Percentiles rank a stretch among this genome's conserved stretches.
Conservation (phyloP, 2,888 invertebrate genomes). For the Aleiodes leptofemur region DNA sequence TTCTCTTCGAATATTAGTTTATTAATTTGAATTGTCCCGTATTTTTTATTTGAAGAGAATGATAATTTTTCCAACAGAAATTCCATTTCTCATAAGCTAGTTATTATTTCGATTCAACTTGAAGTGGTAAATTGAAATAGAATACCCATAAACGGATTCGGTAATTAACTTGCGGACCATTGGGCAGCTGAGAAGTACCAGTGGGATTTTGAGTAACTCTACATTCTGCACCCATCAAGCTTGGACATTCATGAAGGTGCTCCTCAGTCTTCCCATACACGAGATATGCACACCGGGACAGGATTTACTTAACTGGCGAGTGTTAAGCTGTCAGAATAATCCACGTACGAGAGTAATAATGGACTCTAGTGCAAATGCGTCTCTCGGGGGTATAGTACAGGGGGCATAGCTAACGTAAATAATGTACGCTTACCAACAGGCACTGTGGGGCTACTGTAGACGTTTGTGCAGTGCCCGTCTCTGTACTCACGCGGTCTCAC, state of each 20-base stretch:
- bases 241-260: conserved; percentile 29
- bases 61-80: too few species aligned
- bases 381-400: conserved; percentile 52
- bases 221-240: conserved; percentile 10
- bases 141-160: conserved; percentile 34
- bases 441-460: conserved; percentile 28
- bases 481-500: conserved; percentile 34
- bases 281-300: conserved; percentile 57
- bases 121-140: background rate
- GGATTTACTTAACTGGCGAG: conserved; percentile 70
- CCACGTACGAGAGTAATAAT: conserved; percentile 67
- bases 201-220: conserved; percentile 20
- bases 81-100: too few species aligned
- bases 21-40: too few species aligned
- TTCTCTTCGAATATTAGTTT: too few species aligned
- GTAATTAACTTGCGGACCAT: conserved; percentile 15
- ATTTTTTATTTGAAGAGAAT: too few species aligned
- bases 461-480: conserved; percentile 30
- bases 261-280: conserved; percentile 30
- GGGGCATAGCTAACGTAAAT: conserved; percentile 59
- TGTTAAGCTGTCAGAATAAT: conserved; percentile 71
- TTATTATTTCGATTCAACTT: too few species aligned
- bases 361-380: conserved; percentile 65
- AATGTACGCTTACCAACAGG: conserved; percentile 60
- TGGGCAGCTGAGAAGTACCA: background rate